Conservation (phyloP, 2,113 vertebrate genomes). For the Macaca fascicularis region T2T-MFA8v1.1 NC_088386.1:75674001-75674500, state of each 20-base stretch:
- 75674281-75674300: background rate
- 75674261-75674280: constrained; percentile 5
- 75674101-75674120: background rate
- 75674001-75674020: background rate
- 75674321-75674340: background rate
- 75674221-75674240: background rate
- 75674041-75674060: background rate
- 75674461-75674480: constrained; percentile 9
- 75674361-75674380: background rate
- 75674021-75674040: constrained; percentile 13
- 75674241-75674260: background rate
- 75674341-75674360: background rate
- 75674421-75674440: background rate
- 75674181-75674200: background rate
- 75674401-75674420: background rate
- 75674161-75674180: background rate
- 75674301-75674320: background rate
- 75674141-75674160: background rate
- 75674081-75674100: background rate
- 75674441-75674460: background rate
- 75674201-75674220: background rate
- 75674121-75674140: background rate
- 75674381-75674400: background rate
- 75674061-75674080: background rate
- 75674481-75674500: background rate